A percentile compares a stretch with the other conserved stretches of the same genome.
phyloP scores from a whole-genome alignment of 2,888 invertebrate genomes.

The Choreutis nemorana region DNA sequence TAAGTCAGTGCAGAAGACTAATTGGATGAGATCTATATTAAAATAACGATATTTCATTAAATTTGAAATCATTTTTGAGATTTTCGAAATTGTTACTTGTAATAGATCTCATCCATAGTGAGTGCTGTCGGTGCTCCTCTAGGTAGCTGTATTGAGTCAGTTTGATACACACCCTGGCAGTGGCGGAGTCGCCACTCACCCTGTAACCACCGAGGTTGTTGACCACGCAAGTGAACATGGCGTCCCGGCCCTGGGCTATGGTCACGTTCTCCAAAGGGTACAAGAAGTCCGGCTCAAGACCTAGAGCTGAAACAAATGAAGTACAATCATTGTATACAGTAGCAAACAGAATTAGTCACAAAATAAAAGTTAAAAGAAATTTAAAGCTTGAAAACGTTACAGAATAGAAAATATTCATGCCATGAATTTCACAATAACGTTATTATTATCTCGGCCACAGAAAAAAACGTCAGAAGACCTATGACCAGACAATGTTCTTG shows the following conservation, averaged over 20 bases:
- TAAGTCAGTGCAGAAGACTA: slow-evolving; percentile 54
- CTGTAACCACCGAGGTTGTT: slow-evolving; percentile 85
- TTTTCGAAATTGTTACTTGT: slow-evolving; percentile 16
- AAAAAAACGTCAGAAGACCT: no score
- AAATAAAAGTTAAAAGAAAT: neutral
- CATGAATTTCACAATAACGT: no score
- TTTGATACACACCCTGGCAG: slow-evolving; percentile 85
- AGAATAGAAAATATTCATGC: no score
- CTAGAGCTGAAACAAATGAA: slow-evolving; percentile 68
- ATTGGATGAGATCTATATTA: slow-evolving; percentile 52
- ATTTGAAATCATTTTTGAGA: neutral
- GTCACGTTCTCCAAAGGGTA: slow-evolving; percentile 85
- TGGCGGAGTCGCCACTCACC: slow-evolving; percentile 91
- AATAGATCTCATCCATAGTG: slow-evolving; percentile 54
- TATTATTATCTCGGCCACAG: no score
- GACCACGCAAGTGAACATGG: slow-evolving; percentile 85
- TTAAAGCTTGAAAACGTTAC: no score
- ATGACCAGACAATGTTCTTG: no score
- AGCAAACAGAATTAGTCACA: neutral
- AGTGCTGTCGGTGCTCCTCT: slow-evolving; percentile 54
- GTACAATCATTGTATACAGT: neutral
- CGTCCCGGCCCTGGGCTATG: slow-evolving; percentile 83
- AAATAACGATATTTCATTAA: neutral
- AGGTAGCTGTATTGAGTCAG: slow-evolving; percentile 53
- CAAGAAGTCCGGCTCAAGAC: slow-evolving; percentile 83